Evolutionary conservation across 2,888 invertebrate species (phyloP), one percentile per base, ranked within the genome.

Genomic region (Drepana falcataria): DNA sequence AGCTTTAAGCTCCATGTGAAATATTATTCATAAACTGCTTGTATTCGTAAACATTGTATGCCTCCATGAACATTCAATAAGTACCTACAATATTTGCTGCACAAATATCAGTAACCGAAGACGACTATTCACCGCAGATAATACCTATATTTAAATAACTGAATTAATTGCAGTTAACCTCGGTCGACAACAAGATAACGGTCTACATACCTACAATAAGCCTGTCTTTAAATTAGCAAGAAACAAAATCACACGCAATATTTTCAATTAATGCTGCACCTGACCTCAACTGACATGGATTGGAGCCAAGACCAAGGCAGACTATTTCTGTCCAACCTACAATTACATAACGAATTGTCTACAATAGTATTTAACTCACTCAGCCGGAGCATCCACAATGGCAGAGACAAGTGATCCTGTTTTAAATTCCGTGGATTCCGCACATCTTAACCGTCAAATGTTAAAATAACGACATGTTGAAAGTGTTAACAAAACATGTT

Each of bases 271-370:
- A 75, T 71, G 67, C 68, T 66, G 61, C 53, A 67, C 69, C 63
- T 73, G 79, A 79, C 82, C 83, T 84, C 73, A 73, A 64, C 62
- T 73, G 66, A 64, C 65, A 67, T 87, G 85, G 85, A 85, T 72
- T 66, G 61, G 62, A 69, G 87, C 87, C 88, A 88, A 86, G 66
- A 73, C 87, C 88, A 88, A 86, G 66, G 72, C 54, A 65, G 65
- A 71, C 75, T 80, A 83, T 83, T 84, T 85, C 73, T 61, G 77
- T 76, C 68, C 67, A 73, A 59, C 66, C 68, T 65, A 66, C 61
- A 63, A 65, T 74, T 69, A 73, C 72, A 63, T 61, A 59, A 71
- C 59, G 56, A 59, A 67, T 57, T 59, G 58, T 61, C 48, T 35
- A 54, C 51, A 53, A 65, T 59, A 4, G 21, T 6, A n/a, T 7